phyloP scores from a whole-genome alignment of 2,888 invertebrate genomes.

The Drosophila aldrichi region DNA sequence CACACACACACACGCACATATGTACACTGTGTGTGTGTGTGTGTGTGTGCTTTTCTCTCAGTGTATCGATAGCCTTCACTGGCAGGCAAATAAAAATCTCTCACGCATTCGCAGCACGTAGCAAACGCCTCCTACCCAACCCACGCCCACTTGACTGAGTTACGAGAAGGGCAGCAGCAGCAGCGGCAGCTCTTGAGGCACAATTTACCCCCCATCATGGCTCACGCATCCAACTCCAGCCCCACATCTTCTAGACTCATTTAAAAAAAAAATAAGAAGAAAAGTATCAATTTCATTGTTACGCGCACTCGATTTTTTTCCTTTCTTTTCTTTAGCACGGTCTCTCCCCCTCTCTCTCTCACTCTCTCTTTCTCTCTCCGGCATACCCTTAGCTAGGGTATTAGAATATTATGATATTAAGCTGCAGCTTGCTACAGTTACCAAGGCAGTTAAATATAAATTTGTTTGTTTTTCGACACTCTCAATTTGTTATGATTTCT shows the following conservation, averaged over 20 bases:
- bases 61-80: slow-evolving; percentile 62
- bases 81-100: slow-evolving; percentile 77
- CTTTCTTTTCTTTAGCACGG: slow-evolving; percentile 19
- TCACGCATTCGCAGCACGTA: slow-evolving; percentile 79
- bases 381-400: slow-evolving; percentile 48
- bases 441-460: neutral
- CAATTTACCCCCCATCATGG: slow-evolving; percentile 40
- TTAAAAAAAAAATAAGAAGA: slow-evolving; percentile 54
- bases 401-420: slow-evolving; percentile 42
- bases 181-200: slow-evolving; percentile 61
- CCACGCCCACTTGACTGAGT: slow-evolving; percentile 69
- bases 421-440: slow-evolving; percentile 26
- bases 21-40: slow-evolving; percentile 23
- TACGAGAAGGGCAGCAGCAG: slow-evolving; percentile 36
- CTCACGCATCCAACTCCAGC: slow-evolving; percentile 15
- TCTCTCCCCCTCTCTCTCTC: neutral
- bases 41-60: slow-evolving; percentile 34
- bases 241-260: slow-evolving; percentile 46
- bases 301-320: slow-evolving; percentile 72
- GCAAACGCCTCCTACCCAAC: slow-evolving; percentile 42
- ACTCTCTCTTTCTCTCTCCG: slow-evolving; percentile 29
- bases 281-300: slow-evolving; percentile 81
- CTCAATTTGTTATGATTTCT: neutral
- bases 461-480: neutral
- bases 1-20: slow-evolving; percentile 20